These are phyloP conservation scores for Automeris io DNA, from an alignment of 2,888 invertebrate species.

Conservation along the genomic window DNA sequence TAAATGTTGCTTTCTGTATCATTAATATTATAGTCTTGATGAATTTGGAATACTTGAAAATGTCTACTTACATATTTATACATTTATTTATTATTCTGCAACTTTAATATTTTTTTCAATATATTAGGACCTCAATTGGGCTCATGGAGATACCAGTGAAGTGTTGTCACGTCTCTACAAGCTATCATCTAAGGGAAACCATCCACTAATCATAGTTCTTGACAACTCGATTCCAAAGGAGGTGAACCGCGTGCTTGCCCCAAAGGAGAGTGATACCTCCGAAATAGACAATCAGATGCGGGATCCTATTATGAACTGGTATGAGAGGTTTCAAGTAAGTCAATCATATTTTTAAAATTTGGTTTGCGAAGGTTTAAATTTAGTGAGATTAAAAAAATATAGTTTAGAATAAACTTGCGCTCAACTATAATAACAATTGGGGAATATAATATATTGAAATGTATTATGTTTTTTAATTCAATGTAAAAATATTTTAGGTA, in stretches of 20 bases:
- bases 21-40: too few species aligned
- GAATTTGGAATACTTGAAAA: too few species aligned
- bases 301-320: neutral
- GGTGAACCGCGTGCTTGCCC: neutral
- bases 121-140: neutral
- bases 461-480: neutral
- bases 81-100: too few species aligned
- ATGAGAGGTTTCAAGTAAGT: slow-evolving; percentile 2
- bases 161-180: slow-evolving; percentile 27
- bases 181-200: slow-evolving; percentile 20
- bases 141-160: slow-evolving; percentile 6
- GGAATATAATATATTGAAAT: neutral
- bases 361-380: too few species aligned
- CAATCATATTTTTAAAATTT: too few species aligned
- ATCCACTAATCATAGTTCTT: slow-evolving; percentile 32
- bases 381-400: too few species aligned
- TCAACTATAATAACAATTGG: too few species aligned
- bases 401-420: too few species aligned
- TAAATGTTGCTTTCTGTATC: too few species aligned
- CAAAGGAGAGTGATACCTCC: neutral
- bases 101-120: too few species aligned
- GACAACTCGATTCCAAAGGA: slow-evolving; percentile 15
- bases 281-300: neutral
- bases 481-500: too few species aligned
- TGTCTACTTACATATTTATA: too few species aligned